These are phyloP conservation scores for Clavelina lepadiformis DNA, from an alignment of 23 tunicate species.

Conservation along the genomic window DNA sequence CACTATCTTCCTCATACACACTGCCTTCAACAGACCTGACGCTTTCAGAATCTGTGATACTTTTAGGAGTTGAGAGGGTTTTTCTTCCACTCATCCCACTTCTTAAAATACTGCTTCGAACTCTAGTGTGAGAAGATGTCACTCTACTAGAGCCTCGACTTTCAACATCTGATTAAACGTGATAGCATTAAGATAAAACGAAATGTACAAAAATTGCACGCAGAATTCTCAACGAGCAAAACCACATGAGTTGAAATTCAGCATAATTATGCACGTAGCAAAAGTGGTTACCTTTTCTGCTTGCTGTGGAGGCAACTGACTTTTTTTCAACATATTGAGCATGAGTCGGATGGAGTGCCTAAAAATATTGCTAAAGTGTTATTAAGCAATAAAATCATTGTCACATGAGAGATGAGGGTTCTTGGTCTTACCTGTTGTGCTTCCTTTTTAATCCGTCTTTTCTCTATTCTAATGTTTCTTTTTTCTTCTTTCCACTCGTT, in stretches of 20 bases:
- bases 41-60: constrained; percentile 71
- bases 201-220: not conserved
- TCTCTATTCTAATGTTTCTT: constrained; percentile 32
- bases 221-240: too few species aligned
- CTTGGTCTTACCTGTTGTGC: constrained; percentile 16
- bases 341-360: too few species aligned
- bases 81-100: constrained; percentile 24
- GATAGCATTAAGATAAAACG: not conserved
- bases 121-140: constrained; percentile 37
- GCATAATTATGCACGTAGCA: not conserved
- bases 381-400: not conserved
- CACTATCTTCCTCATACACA: constrained; percentile 78
- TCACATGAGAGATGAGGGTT: not conserved
- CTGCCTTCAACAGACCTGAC: constrained; percentile 49
- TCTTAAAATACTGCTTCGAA: constrained; percentile 15
- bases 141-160: constrained; percentile 60
- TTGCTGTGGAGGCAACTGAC: constrained; percentile 16
- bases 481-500: constrained; percentile 82
- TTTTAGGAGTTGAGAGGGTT: constrained; percentile 43
- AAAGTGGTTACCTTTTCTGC: constrained; percentile 29
- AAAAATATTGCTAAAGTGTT: not conserved
- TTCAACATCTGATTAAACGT: constrained; percentile 31
- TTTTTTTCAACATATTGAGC: constrained; percentile 6
- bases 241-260: not conserved
- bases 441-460: constrained; percentile 39